phyloP scores from a whole-genome alignment of 2,797 vertebrate genomes.

The Meda fulgida region DNA sequence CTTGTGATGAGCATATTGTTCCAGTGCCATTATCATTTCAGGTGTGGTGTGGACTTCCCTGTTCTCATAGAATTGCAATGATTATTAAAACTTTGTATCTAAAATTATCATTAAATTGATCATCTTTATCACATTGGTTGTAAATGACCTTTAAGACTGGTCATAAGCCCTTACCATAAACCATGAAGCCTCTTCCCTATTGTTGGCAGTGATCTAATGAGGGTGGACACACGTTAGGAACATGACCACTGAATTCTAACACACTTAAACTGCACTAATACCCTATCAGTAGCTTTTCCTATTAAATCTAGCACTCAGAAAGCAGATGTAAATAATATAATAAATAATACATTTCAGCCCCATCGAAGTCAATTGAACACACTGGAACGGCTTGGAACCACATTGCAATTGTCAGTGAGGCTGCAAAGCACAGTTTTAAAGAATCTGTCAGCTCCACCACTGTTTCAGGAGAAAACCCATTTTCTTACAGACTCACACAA shows the following conservation, averaged over 20 bases:
- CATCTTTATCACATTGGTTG: not conserved
- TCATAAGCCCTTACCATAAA: not conserved
- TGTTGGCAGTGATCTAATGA: slow-evolving; percentile 12
- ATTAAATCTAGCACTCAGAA: slow-evolving; percentile 28
- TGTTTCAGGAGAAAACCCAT: slow-evolving; percentile 63
- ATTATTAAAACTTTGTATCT: not conserved
- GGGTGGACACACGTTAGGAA: not conserved
- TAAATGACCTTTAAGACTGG: not conserved
- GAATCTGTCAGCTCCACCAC: slow-evolving; percentile 68
- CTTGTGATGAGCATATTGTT: not conserved
- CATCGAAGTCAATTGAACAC: slow-evolving; percentile 64
- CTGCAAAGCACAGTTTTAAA: slow-evolving; percentile 71
- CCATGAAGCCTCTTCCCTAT: not conserved
- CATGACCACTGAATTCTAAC: not conserved
- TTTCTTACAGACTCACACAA: slow-evolving; percentile 67
- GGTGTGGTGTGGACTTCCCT: not conserved
- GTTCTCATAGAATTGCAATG: not conserved
- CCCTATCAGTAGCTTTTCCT: slow-evolving; percentile 12
- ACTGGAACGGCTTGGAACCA: slow-evolving; percentile 63
- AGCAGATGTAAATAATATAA: slow-evolving; percentile 30
- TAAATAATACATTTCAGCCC: too few species aligned
- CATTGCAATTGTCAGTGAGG: slow-evolving; percentile 65
- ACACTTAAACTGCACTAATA: slow-evolving; percentile 13
- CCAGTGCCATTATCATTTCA: not conserved
- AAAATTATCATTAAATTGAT: not conserved